These are phyloP conservation scores for Blera fallax DNA, from an alignment of 2,888 invertebrate genomes.

Conservation along the genomic window DNA sequence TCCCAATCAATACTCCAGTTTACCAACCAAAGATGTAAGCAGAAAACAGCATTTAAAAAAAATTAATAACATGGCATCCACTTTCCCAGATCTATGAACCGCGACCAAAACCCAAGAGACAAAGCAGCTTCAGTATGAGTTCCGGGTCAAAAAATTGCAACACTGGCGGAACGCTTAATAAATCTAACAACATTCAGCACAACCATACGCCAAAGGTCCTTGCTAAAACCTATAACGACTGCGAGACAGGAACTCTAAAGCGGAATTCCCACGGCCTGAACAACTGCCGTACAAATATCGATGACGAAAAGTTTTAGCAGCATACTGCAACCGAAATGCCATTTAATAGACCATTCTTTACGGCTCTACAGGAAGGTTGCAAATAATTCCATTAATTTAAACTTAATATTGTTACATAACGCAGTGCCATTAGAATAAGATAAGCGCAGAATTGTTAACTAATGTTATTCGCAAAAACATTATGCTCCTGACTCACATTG, in stretches of 20 bases:
- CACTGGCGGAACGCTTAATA: constrained; percentile 82
- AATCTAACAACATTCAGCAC: constrained; percentile 84
- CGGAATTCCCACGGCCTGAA: constrained; percentile 88
- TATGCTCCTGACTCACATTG: constrained; percentile 77
- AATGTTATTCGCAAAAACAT: constrained; percentile 49
- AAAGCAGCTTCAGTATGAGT: constrained; percentile 86
- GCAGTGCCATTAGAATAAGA: constrained; percentile 69
- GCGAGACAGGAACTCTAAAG: constrained; percentile 89
- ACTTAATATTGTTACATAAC: constrained; percentile 43
- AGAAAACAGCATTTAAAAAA: constrained; percentile 70
- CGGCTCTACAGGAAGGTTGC: background rate
- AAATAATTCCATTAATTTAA: constrained; percentile 11
- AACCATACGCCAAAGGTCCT: constrained; percentile 86
- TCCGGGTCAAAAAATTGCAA: constrained; percentile 77
- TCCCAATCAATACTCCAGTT: constrained; percentile 92
- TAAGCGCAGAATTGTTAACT: constrained; percentile 53
- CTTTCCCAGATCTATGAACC: constrained; percentile 80
- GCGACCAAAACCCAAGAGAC: constrained; percentile 84
- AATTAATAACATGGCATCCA: constrained; percentile 29
- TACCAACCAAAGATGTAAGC: constrained; percentile 90
- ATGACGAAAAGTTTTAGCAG: constrained; percentile 80
- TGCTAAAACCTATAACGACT: constrained; percentile 88
- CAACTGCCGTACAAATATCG: constrained; percentile 83
- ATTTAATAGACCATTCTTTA: background rate
- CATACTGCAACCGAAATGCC: background rate